phyloP scores from a whole-genome alignment of 2,888 invertebrate genomes.

The Hydrotaea diabolus region DNA sequence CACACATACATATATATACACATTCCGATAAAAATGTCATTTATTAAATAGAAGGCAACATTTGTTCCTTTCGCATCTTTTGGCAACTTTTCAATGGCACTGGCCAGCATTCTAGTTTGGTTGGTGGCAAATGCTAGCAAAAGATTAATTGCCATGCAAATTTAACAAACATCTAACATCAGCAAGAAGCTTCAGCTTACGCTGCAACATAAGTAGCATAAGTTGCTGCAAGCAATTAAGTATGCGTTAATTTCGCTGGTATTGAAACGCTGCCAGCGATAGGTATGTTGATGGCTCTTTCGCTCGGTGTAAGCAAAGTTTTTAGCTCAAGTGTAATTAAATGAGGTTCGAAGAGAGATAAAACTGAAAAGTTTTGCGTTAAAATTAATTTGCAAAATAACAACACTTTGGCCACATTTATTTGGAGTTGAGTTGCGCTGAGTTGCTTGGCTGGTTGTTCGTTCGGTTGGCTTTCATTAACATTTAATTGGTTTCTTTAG shows the following conservation, averaged over 20 bases:
- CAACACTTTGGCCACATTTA: constrained; percentile 20
- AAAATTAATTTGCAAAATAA: constrained; percentile 15
- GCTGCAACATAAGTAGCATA: not conserved
- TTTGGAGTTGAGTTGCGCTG: constrained; percentile 5
- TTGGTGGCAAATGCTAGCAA: not conserved
- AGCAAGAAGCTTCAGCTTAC: not conserved
- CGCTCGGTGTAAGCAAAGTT: not conserved
- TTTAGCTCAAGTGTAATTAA: constrained; percentile 22
- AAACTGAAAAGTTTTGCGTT: constrained; percentile 1
- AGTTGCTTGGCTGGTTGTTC: too few relatives aligned
- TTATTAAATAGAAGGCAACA: not conserved
- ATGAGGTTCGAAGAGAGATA: constrained; percentile 23
- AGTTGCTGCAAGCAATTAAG: constrained; percentile 17
- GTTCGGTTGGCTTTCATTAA: not conserved
- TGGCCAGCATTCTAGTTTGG: not conserved
- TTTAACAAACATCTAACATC: not conserved
- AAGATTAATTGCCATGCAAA: constrained; percentile 20
- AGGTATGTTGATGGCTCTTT: not conserved
- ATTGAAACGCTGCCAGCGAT: not conserved
- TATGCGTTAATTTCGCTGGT: constrained; percentile 3
- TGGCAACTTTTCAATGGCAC: not conserved
- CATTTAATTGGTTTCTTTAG: constrained; percentile 34
- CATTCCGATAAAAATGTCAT: too few relatives aligned
- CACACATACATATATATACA: too few relatives aligned
- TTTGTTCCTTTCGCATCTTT: not conserved